Percentiles rank a stretch among this genome's conserved stretches.
phyloP scores from a whole-genome alignment of 2,888 invertebrate genomes.

The Pristionchus exspectatus region DNA sequence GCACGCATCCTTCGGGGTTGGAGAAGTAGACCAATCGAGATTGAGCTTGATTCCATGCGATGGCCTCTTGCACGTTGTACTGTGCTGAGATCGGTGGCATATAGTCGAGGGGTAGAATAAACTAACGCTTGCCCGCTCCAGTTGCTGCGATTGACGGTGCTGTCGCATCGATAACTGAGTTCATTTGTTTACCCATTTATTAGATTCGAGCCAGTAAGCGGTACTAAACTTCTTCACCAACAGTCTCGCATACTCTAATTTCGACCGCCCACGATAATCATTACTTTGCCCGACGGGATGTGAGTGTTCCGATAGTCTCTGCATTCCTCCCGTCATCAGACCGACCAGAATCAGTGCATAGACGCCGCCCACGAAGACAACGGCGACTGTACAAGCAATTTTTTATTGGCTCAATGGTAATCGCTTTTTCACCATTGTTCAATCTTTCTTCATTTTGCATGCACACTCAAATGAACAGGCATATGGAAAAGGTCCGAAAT shows the following conservation, averaged over 20 bases:
- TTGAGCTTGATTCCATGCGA: conserved; percentile 12
- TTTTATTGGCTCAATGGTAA: not conserved
- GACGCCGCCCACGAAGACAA: not conserved
- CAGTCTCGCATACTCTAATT: not conserved
- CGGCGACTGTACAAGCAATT: not conserved
- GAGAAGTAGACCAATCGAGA: not conserved
- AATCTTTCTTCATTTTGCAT: too few species aligned
- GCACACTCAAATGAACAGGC: too few species aligned
- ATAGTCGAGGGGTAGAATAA: too few species aligned
- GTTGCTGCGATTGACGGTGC: not conserved
- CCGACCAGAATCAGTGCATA: not conserved
- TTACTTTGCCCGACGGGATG: not conserved
- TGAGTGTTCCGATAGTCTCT: not conserved
- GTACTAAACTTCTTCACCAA: not conserved
- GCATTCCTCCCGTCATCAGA: not conserved
- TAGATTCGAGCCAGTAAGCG: not conserved
- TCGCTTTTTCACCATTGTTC: too few species aligned
- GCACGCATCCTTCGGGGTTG: not conserved
- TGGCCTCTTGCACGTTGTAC: not conserved
- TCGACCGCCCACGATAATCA: too few species aligned
- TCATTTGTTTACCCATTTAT: not conserved
- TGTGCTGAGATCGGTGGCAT: not conserved
- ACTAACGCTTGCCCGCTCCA: not conserved
- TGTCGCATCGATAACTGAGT: not conserved
- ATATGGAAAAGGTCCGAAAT: too few species aligned